Evolutionary conservation across 2,888 invertebrate genomes (phyloP).

Genomic region (Caenorhabditis plicata): DNA sequence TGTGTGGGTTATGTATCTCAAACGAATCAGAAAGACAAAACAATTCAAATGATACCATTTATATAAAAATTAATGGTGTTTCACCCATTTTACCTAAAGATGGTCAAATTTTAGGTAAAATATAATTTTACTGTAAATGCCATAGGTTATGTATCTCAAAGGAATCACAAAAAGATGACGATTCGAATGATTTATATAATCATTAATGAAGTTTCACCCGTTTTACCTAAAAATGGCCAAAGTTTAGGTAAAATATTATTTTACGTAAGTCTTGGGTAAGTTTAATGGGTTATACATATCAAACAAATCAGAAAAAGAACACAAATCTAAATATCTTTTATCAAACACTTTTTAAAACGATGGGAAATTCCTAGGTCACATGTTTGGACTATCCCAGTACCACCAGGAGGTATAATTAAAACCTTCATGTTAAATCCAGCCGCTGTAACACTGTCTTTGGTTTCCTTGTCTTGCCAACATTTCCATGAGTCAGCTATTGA

Average conservation of each 20-base stretch:
- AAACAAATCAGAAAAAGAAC: not conserved
- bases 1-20: too few species aligned
- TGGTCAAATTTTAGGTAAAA: too few species aligned
- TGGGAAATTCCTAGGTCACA: conserved; percentile 16
- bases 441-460: conserved; percentile 4
- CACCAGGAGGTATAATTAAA: conserved; percentile 9
- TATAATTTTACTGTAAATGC: too few species aligned
- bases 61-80: too few species aligned
- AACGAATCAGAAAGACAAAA: too few species aligned
- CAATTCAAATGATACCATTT: too few species aligned
- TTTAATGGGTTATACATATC: not conserved
- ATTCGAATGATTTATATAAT: too few species aligned
- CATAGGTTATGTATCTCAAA: too few species aligned
- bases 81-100: too few species aligned
- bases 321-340: not conserved
- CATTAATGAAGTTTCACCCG: too few species aligned
- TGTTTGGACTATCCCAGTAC: conserved; percentile 14
- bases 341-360: too few species aligned
- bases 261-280: not conserved
- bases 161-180: too few species aligned
- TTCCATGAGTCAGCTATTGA: conserved; percentile 9
- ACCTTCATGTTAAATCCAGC: not conserved
- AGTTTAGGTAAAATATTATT: not conserved
- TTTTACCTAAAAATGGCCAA: not conserved
- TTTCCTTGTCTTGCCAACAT: conserved; percentile 5